Percentiles rank a stretch among this genome's conserved stretches.
Conservation (phyloP, 1,140 invertebrate species). For the Battus philenor region DNA sequence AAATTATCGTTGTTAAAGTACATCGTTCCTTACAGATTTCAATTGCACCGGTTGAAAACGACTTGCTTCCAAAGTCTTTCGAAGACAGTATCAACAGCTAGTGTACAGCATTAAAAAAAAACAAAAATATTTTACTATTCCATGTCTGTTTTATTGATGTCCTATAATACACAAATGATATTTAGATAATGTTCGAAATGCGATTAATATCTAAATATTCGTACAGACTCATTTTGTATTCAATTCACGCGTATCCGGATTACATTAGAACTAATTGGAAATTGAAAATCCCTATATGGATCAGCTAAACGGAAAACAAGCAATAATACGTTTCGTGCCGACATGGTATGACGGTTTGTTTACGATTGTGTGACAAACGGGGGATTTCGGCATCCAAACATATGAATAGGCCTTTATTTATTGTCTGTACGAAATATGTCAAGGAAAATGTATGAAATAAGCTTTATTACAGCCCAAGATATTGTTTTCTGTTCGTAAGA, state of each 20-base stretch:
- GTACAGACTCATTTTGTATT: constrained; percentile 13
- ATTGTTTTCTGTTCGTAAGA: too few species aligned
- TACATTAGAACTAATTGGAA: constrained; percentile 32
- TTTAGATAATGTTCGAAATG: too few species aligned
- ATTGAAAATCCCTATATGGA: constrained; percentile 28
- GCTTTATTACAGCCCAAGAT: too few species aligned
- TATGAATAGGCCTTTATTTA: constrained; percentile 1
- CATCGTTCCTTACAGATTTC: too few species aligned
- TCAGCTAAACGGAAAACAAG: constrained; percentile 31
- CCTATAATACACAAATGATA: too few species aligned
- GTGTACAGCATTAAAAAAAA: too few species aligned
- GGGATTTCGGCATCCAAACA: not conserved
- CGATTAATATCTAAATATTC: not conserved
- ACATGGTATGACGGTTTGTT: not conserved
- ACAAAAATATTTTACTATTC: too few species aligned
- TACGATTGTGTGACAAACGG: constrained; percentile 7
- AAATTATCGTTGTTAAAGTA: too few species aligned
- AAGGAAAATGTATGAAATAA: not conserved
- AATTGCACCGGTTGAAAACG: too few species aligned
- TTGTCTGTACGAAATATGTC: not conserved
- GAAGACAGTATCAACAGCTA: too few species aligned
- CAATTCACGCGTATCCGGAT: constrained; percentile 19
- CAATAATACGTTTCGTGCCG: constrained; percentile 18
- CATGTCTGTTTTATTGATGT: too few species aligned
- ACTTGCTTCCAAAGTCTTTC: too few species aligned